Base-by-base conservation (phyloP, 1,140 invertebrate species). In the Drosophila jambulina region DNA sequence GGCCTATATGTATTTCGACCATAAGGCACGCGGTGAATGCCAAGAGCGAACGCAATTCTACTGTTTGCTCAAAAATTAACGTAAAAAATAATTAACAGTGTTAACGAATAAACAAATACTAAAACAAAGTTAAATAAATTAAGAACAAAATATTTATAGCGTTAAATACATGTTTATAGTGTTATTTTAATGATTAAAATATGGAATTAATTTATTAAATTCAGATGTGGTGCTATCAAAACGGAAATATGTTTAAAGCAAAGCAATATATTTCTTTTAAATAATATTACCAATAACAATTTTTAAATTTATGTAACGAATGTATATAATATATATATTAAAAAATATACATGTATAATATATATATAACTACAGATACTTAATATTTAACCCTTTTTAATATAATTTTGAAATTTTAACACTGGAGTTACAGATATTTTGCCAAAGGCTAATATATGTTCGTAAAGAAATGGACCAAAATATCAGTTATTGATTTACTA, bases 11-110 rank as follows among this genome's bases (percentile, higher is more conserved):
- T 96, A 93, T 93, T 94, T 93, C 94, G 94, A 95, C 94, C 96
- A 97, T 97, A 97, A 97, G 97, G 97, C 97, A 97, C 97, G 97
- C 97, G 97, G 97, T 97, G 97, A 97, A 97, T 97, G 97, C 97
- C 97, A 97, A 97, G 97, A 97, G 96, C 95, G 96, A 95, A 96
- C 96, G 95, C 93, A 94, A 93, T 80, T 94, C 95, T 94, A 93
- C 95, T 85, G 69, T 43, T 70, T 57, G 10, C 57, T 68, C 67
- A 59, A 58, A 69, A 40, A 15, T 40, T 45, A 12, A 43, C 46
- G 56, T 12, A 45, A 49, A 21, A 36, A 10, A 6, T 15, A 25
- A 17, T 6, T 10, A 21, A 56, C 42, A 71, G 45, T 58, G 46
- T 10, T 34, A 17, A 38, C 12, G 27, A 9, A 4, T 2, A 9